Evolutionary conservation across 2,113 vertebrate genomes (phyloP), one percentile per base, ranked within the genome.

Genomic region (Capreolus pygargus): DNA sequence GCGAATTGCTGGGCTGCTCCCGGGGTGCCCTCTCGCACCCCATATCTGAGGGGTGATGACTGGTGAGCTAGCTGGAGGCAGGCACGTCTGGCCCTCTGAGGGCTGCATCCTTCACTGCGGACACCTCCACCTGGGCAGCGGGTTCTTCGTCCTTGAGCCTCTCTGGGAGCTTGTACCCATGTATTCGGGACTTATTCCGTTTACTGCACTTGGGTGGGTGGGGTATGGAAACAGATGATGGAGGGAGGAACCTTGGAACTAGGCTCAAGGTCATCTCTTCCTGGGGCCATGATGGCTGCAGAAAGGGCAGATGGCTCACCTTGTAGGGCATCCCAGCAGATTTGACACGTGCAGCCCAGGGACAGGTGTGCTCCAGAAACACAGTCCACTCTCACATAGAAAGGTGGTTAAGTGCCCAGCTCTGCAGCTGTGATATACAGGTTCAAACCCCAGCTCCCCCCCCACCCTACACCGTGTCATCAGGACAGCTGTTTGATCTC

Each of bases 301-400:
- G 50, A 36, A n/a, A 55, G 7, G n/a, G 30, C 79, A 23, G 58
- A 47, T 8, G 67, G 87, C 25, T 19, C 0, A 14, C 33, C 14
- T 82, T 15, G 10, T 23, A 25, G 83, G 28, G 84, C 45, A 36
- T 50, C 52, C 86, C 45, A 54, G 16, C 12, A 52, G 70, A 19
- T 27, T 14, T 3, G 1, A 16, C 28, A 25, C 1, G 1, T 8
- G 58, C 78, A 50, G 52, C 39, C 45, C 16, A 3, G 39, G 19
- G 60, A 17, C 25, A 21, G 10, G 7, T 17, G 25, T 27, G n/a
- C 57, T 67, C 13, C 74, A 10, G 28, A 81, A 60, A 17, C 7
- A 16, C 52, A 2, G 36, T 58, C 39, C 4, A 0, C 33, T 7
- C 21, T 45, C 47, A 36, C 0, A 23, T 0, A 11, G 12, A 14